Percentiles rank a stretch among this genome's conserved stretches.
phyloP scores from a whole-genome alignment of 2,113 vertebrate species.

The Bos indicus region DNA sequence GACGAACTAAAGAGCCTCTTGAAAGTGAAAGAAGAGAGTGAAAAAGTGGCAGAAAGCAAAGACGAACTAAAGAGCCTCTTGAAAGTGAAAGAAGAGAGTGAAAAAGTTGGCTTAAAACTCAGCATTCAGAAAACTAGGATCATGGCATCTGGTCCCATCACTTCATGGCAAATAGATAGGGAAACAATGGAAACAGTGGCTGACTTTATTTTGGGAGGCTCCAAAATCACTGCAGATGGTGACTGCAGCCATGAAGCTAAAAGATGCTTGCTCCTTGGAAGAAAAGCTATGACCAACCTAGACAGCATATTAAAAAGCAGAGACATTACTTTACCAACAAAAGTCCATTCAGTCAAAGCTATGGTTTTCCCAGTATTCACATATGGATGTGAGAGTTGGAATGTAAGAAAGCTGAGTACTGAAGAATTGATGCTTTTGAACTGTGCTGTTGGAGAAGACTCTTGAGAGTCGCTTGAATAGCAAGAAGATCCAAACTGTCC shows the following conservation, averaged over 20 bases:
- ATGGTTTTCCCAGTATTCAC: neutral
- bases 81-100: no score
- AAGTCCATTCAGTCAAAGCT: neutral
- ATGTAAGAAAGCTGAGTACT: neutral
- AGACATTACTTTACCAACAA: neutral
- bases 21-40: no score
- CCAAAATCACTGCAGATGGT: neutral
- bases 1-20: no score
- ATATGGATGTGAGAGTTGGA: neutral
- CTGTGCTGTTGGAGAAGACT: neutral
- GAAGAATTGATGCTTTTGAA: neutral
- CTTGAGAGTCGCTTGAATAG: neutral
- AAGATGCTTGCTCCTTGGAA: neutral
- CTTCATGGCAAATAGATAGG: no score
- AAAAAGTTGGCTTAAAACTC: no score
- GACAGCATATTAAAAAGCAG: neutral
- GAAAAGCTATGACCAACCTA: neutral
- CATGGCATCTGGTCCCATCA: no score
- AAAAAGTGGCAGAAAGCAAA: no score
- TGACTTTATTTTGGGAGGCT: no score
- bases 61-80: no score
- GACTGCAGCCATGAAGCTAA: neutral
- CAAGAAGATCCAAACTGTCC: neutral
- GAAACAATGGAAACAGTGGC: no score
- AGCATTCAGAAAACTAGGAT: no score